A percentile compares a stretch with the other conserved stretches of the same genome.
Conservation (phyloP, 2,797 vertebrate species). For the Schizothorax lantsangensis region DNA sequence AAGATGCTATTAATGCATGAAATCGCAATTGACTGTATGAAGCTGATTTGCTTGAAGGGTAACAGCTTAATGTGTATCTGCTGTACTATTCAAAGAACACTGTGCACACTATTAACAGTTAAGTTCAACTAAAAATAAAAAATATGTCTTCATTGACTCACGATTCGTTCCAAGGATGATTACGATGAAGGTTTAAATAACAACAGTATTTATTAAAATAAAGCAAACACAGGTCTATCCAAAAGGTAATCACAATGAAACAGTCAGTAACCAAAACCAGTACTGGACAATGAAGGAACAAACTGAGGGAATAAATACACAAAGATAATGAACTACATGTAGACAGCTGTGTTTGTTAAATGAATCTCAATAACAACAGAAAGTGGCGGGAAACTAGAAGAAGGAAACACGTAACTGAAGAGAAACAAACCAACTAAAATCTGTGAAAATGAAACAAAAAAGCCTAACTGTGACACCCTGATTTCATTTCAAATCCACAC, state of each 20-base stretch:
- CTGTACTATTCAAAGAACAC: background rate
- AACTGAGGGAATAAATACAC: background rate
- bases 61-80: background rate
- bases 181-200: background rate
- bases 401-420: background rate
- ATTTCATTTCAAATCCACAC: background rate
- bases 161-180: background rate
- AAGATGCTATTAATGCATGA: constrained; percentile 28
- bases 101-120: background rate
- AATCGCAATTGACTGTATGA: constrained; percentile 8
- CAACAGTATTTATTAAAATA: background rate
- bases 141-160: background rate
- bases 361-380: background rate
- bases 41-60: constrained; percentile 12
- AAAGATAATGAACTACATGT: background rate
- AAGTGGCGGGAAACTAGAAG: background rate
- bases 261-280: background rate
- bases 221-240: background rate
- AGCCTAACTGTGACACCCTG: too few species aligned
- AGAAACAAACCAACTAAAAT: background rate
- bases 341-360: background rate
- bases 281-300: background rate
- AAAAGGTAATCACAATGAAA: background rate
- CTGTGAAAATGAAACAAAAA: background rate
- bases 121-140: background rate